These are phyloP conservation scores for Cybosia mesomella DNA, from an alignment of 2,888 invertebrate species.

Conservation along the genomic window DNA sequence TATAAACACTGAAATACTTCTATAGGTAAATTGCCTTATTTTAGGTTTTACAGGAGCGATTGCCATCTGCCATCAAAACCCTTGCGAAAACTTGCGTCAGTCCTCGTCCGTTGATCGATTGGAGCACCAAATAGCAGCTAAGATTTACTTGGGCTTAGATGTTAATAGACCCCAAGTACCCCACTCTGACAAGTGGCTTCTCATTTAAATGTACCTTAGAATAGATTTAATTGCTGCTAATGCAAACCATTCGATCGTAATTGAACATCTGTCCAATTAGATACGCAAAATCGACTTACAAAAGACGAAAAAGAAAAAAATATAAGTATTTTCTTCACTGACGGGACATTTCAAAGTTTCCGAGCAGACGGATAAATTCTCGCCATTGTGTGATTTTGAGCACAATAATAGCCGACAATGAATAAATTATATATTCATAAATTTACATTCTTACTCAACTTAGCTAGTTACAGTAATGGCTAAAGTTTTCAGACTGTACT, in stretches of 20 bases:
- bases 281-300: constrained; percentile 34
- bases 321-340: constrained; percentile 59
- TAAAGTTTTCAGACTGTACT: constrained; percentile 38
- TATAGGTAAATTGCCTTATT: no score
- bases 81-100: no score
- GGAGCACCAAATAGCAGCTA: no score
- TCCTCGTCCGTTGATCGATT: no score
- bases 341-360: constrained; percentile 59
- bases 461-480: constrained; percentile 59
- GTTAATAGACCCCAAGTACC: not conserved
- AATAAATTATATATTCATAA: constrained; percentile 72
- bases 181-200: not conserved
- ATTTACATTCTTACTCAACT: constrained; percentile 64
- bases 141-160: no score
- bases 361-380: constrained; percentile 69
- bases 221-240: constrained; percentile 13
- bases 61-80: no score
- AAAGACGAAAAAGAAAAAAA: constrained; percentile 45
- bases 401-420: constrained; percentile 68
- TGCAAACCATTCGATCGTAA: constrained; percentile 13
- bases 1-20: no score
- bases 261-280: constrained; percentile 29
- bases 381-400: constrained; percentile 71
- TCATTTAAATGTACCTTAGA: constrained; percentile 5
- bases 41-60: no score